Evolutionary conservation across 2,888 invertebrate genomes (phyloP).

Genomic region (Tipula vernalis): DNA sequence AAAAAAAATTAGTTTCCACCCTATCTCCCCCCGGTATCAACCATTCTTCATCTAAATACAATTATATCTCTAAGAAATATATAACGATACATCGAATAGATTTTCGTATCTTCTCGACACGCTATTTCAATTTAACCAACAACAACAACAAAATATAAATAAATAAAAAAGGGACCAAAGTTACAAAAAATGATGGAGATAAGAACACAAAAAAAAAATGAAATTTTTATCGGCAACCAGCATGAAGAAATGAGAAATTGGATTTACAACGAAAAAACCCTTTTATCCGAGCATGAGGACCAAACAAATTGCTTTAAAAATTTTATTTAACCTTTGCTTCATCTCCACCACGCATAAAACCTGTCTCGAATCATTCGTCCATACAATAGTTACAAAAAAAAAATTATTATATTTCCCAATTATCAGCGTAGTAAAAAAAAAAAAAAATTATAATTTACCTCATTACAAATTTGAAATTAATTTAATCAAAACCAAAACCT

Average conservation of each 20-base stretch:
- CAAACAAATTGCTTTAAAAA: background rate
- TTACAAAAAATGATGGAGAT: background rate
- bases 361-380: background rate
- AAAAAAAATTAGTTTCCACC: background rate
- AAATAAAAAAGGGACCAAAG: background rate
- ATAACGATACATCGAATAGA: background rate
- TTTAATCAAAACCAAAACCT: background rate
- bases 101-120: conserved; percentile 13
- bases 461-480: conserved; percentile 4
- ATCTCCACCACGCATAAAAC: background rate
- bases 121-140: conserved; percentile 7
- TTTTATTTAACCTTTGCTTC: background rate
- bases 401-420: background rate
- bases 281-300: too few species aligned
- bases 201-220: background rate
- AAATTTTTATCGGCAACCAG: background rate
- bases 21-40: background rate
- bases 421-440: background rate
- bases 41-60: background rate
- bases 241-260: background rate
- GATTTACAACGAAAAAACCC: background rate
- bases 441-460: background rate
- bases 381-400: too few species aligned
- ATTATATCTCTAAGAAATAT: background rate
- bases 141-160: background rate